Evolutionary conservation across 2,888 invertebrate species (phyloP).

Genomic region (Tetranychus piercei): DNA sequence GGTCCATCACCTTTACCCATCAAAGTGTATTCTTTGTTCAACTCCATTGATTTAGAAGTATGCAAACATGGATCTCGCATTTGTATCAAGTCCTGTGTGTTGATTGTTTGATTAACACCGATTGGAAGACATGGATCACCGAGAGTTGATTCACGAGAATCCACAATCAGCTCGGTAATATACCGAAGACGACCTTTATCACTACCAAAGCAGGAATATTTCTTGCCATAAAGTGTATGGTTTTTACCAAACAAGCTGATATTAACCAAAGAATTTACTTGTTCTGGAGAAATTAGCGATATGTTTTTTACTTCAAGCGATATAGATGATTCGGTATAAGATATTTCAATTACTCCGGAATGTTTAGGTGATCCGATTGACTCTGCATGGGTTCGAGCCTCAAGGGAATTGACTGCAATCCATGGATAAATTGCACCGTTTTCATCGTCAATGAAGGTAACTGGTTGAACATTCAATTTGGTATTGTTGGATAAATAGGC

Average conservation of each 20-base stretch:
- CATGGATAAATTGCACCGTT: background rate
- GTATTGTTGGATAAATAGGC: background rate
- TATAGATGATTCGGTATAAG: background rate
- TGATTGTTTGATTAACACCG: background rate
- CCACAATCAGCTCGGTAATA: background rate
- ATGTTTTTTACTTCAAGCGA: background rate
- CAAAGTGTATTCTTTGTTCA: background rate
- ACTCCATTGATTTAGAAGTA: background rate
- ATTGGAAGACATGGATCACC: constrained; percentile 7
- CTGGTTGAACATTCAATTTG: constrained; percentile 2
- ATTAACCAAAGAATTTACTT: background rate
- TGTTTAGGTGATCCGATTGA: background rate
- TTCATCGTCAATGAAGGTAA: background rate
- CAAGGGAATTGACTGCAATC: background rate
- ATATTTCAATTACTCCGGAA: background rate
- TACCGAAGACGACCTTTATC: background rate
- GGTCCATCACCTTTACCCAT: constrained; percentile 3
- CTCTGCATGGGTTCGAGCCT: background rate
- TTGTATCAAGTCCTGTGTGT: background rate
- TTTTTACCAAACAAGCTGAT: background rate
- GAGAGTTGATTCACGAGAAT: background rate
- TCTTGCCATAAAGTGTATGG: background rate
- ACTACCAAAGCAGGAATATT: background rate
- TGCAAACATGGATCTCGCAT: background rate
- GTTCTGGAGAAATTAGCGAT: background rate